Percentiles rank a stretch among this genome's conserved stretches.
These are phyloP conservation scores for Myocastor coypus DNA, from an alignment of 2,113 vertebrate genomes.

Conservation along the genomic window DNA sequence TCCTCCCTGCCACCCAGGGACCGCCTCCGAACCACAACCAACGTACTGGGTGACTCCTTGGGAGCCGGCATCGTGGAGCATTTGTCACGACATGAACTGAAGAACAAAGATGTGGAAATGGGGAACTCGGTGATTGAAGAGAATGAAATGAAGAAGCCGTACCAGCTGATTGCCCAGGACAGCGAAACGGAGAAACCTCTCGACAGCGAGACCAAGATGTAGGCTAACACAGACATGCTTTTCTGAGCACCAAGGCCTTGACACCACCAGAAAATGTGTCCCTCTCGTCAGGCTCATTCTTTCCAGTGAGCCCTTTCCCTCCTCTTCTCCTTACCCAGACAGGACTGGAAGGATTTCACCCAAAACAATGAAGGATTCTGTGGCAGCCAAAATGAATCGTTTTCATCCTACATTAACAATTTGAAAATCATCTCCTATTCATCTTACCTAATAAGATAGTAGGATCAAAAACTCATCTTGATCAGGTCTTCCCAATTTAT, in stretches of 20 bases:
- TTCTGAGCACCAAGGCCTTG: constrained; percentile 61
- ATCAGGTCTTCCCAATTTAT: constrained; percentile 61
- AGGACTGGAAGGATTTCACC: constrained; percentile 77
- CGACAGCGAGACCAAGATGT: constrained; percentile 97
- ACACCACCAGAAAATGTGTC: constrained; percentile 57
- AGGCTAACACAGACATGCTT: constrained; percentile 70
- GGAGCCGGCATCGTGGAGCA: constrained; percentile 97
- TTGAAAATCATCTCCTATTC: constrained; percentile 63
- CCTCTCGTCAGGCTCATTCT: constrained; percentile 53
- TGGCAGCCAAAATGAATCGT: constrained; percentile 65
- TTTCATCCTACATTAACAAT: constrained; percentile 74
- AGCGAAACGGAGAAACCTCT: constrained; percentile 90
- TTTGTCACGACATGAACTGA: constrained; percentile 94
- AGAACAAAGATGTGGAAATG: constrained; percentile 90
- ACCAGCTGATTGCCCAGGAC: constrained; percentile 93
- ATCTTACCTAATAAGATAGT: constrained; percentile 75
- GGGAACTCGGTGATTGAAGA: constrained; percentile 96
- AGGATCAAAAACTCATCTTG: constrained; percentile 52
- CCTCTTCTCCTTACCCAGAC: constrained; percentile 61
- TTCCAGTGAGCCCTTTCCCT: constrained; percentile 67
- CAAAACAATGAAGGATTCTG: constrained; percentile 76
- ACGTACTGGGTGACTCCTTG: constrained; percentile 96
- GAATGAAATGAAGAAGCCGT: constrained; percentile 94
- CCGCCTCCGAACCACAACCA: constrained; percentile 95
- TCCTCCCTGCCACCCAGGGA: constrained; percentile 87